These are phyloP conservation scores for Cygnus buccinator DNA, from an alignment of 2,113 vertebrate species.

Conservation along the genomic window DNA sequence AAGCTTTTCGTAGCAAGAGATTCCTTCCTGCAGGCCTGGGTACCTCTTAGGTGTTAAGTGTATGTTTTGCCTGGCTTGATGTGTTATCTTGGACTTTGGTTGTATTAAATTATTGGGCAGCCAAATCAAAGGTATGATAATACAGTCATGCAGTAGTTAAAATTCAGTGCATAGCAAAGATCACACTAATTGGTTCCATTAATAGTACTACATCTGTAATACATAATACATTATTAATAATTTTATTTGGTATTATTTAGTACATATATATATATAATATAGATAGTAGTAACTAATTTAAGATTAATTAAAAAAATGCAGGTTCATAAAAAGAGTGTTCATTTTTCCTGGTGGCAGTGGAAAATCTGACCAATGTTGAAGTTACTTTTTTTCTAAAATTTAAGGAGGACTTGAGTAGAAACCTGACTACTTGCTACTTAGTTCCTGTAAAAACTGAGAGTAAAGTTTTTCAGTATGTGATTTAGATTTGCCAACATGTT, in stretches of 20 bases:
- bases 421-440: not conserved
- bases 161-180: not conserved
- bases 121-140: not conserved
- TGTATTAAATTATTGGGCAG: not conserved
- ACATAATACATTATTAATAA: not conserved
- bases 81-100: not conserved
- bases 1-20: not conserved
- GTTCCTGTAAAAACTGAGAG: not conserved
- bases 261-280: not conserved
- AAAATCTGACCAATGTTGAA: not conserved
- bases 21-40: not conserved
- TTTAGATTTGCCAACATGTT: not conserved
- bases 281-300: not conserved
- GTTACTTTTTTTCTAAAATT: not conserved
- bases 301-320: not conserved
- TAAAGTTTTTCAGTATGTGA: not conserved
- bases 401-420: not conserved
- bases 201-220: not conserved
- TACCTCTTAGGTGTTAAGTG: not conserved
- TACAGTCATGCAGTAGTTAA: not conserved
- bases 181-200: not conserved
- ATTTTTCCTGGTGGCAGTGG: not conserved
- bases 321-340: not conserved
- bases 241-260: not conserved
- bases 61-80: not conserved